phyloP scores from a whole-genome alignment of 1,140 invertebrate genomes.

The Neotoxoptera formosana region DNA sequence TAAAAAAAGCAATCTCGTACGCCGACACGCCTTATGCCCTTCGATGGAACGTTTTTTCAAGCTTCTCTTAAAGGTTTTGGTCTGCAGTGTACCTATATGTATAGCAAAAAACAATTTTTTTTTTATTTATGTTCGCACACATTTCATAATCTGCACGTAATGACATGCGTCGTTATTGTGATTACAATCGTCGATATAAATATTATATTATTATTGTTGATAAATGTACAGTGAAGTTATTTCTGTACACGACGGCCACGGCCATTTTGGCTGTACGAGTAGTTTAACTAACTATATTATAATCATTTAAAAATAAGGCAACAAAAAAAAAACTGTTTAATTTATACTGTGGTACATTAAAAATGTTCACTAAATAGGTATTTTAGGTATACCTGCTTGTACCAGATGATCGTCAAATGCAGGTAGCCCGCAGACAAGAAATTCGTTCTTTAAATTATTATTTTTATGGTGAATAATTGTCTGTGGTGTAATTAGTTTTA shows the following conservation, averaged over 20 bases:
- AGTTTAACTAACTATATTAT: no score
- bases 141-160: conserved; percentile 26
- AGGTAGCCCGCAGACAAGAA: neutral
- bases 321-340: no score
- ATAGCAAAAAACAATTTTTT: neutral
- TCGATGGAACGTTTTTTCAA: neutral
- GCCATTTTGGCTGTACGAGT: neutral
- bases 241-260: neutral
- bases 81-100: neutral
- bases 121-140: neutral
- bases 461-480: neutral
- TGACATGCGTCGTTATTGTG: neutral
- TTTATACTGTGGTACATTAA: neutral
- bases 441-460: neutral
- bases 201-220: neutral
- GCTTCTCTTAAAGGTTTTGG: neutral
- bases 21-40: conserved; percentile 7
- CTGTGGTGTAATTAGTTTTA: neutral
- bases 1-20: neutral
- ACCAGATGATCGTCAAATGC: neutral
- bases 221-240: neutral
- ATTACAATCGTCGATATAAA: neutral
- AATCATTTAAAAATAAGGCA: no score
- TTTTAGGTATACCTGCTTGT: neutral
- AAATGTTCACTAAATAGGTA: neutral